These are phyloP conservation scores for Mesocentrotus franciscanus DNA, from an alignment of 53 echinoderm and acorn worm species.

Conservation along the genomic window DNA sequence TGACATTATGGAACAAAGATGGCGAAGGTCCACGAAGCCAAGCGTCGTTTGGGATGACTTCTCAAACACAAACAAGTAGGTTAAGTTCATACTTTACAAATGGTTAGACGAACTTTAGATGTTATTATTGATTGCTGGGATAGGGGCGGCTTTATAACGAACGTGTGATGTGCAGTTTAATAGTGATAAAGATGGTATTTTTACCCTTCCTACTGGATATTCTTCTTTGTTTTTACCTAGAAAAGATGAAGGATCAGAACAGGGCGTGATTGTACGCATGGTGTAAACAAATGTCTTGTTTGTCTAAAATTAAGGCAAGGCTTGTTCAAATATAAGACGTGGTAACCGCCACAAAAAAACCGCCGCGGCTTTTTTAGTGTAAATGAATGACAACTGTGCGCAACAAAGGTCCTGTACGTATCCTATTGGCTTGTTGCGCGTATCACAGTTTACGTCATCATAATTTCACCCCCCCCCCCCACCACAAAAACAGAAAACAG, in stretches of 20 bases:
- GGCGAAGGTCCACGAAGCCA: background rate
- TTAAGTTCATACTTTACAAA: background rate
- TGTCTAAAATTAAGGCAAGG: no score
- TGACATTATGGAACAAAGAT: constrained; percentile 29
- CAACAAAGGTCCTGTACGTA: background rate
- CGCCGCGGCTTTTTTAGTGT: no score
- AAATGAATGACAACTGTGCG: no score
- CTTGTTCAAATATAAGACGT: no score
- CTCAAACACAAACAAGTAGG: background rate
- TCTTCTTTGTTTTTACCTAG: background rate
- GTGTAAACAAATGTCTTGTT: no score
- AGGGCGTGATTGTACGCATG: no score
- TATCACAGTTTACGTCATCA: no score
- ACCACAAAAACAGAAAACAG: no score
- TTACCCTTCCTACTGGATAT: background rate
- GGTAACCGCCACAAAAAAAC: no score
- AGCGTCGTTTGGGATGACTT: background rate
- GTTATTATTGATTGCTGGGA: background rate
- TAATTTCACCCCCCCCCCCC: no score
- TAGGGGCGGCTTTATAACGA: background rate
- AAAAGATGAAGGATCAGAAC: no score
- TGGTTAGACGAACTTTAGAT: background rate
- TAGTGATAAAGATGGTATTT: background rate
- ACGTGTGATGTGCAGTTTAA: background rate
- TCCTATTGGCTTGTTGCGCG: no score